Base-by-base conservation (phyloP, 2,888 invertebrate genomes). In the Strigamia crassipes region DNA sequence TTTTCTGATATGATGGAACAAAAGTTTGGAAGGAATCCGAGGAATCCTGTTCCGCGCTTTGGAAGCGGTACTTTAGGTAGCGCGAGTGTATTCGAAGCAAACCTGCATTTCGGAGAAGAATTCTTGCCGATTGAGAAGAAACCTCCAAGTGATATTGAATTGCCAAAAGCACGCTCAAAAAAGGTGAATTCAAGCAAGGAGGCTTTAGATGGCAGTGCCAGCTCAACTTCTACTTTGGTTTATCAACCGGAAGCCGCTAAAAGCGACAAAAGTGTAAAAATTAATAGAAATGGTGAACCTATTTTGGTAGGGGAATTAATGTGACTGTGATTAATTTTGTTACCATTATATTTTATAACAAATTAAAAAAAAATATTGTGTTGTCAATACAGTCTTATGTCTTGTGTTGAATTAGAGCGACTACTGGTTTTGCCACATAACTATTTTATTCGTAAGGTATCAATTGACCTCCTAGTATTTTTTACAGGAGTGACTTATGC, bases 251-350 rank as follows among this genome's bases (percentile, higher is more conserved):
- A 46, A 46, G 42, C 42, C 12, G 13, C 15, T 10, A 46, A 46
- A 15, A 46, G 42, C 42, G 42, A 46, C 12, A 46, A 46, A 15
- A 46, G 10, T 46, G 42, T 46, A 13, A 46, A 46, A 46, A 73
- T 73, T 31, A 78, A 78, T 15, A 27, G 23, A 15, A 78, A 78
- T 78, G 78, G 78, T 13, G 78, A 78, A n/a, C 78, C 78, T 21
- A 38, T 78, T 18, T 31, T 78, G 78, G 34, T 78, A 15, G 78
- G 78, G 34, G 78, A 78, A 38, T 38, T 78, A 9, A 31, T 78
- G 38, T 78, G 34, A 78, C 73, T 46, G 42, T 46, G 42, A 46
- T 46, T 46, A 46, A 46, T 46, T 46, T 46, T 46, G 42, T 46
- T 46, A 46, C 15, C 34, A 34, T 3, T 34, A 34, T 46, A 15